Percentiles rank a stretch among this genome's conserved stretches.
These are phyloP conservation scores for Saccostrea glomerata DNA, from an alignment of 1,140 invertebrate genomes.

Conservation along the genomic window DNA sequence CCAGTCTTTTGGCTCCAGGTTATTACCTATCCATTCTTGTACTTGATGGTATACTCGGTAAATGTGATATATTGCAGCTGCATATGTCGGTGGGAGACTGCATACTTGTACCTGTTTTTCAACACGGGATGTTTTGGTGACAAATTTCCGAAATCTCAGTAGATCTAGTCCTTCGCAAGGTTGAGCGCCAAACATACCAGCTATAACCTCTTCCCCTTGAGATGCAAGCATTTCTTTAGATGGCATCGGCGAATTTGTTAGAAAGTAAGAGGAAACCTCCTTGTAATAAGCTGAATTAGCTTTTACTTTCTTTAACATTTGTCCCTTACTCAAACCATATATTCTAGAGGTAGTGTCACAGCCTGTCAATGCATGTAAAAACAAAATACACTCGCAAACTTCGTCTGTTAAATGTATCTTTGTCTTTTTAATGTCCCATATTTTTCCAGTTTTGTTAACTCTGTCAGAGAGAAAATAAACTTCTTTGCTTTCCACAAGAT, in stretches of 20 bases:
- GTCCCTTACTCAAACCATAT: neutral
- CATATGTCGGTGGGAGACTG: slow-evolving; percentile 5
- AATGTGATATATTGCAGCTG: neutral
- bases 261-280: neutral
- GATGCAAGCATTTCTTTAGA: slow-evolving; percentile 8
- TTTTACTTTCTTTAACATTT: neutral
- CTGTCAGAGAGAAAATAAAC: slow-evolving; percentile 4
- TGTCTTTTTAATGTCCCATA: too few species aligned
- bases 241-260: neutral
- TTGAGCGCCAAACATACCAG: neutral
- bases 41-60: neutral
- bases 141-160: neutral
- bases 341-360: slow-evolving; percentile 50
- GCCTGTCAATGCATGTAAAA: slow-evolving; percentile 45
- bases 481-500: neutral
- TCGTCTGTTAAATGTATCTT: too few species aligned
- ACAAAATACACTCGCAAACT: neutral
- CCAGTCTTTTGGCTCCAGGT: neutral
- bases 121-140: neutral
- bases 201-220: neutral
- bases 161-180: neutral
- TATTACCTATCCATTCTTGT: neutral
- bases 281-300: neutral
- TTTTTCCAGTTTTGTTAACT: neutral
- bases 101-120: neutral